Percentiles rank a stretch among this genome's conserved stretches.
These are phyloP conservation scores for Leptura quadrifasciata DNA, from an alignment of 2,888 invertebrate genomes.

Conservation along the genomic window DNA sequence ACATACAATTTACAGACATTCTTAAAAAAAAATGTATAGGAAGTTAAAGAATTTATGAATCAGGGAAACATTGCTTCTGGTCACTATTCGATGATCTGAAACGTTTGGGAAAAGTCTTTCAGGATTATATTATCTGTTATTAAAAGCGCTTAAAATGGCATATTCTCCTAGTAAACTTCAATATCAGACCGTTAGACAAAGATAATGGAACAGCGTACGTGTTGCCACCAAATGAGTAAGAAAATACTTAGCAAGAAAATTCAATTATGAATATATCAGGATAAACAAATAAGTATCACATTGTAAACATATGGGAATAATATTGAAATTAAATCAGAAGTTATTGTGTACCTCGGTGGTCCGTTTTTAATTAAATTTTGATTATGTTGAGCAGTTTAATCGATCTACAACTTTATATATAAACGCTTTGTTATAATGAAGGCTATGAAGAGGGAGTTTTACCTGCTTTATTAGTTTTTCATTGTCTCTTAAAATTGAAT, in stretches of 20 bases:
- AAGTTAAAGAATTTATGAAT: no score
- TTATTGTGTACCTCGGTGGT: slow-evolving; percentile 24
- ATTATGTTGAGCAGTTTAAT: slow-evolving; percentile 28
- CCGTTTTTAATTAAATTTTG: slow-evolving; percentile 34
- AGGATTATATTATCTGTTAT: no score
- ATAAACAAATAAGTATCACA: neutral
- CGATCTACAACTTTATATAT: slow-evolving; percentile 28
- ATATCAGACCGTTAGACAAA: neutral
- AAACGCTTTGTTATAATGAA: slow-evolving; percentile 18
- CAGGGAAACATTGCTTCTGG: no score
- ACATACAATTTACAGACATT: no score
- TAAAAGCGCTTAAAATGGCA: no score
- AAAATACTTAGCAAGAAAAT: neutral
- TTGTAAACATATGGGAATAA: slow-evolving; percentile 20
- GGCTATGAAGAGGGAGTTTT: slow-evolving; percentile 17
- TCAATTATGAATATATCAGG: neutral
- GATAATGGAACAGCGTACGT: neutral
- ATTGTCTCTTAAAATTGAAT: slow-evolving; percentile 21
- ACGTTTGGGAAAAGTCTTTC: no score
- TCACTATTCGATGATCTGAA: no score
- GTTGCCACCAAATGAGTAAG: neutral
- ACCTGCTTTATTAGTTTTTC: slow-evolving; percentile 33
- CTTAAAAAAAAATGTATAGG: no score
- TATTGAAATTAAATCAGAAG: slow-evolving; percentile 18
- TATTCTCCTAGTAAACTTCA: no score